A percentile compares a stretch with the other conserved stretches of the same genome.
phyloP scores from a whole-genome alignment of 2,113 vertebrate species.

The Spermophilus dauricus region DNA sequence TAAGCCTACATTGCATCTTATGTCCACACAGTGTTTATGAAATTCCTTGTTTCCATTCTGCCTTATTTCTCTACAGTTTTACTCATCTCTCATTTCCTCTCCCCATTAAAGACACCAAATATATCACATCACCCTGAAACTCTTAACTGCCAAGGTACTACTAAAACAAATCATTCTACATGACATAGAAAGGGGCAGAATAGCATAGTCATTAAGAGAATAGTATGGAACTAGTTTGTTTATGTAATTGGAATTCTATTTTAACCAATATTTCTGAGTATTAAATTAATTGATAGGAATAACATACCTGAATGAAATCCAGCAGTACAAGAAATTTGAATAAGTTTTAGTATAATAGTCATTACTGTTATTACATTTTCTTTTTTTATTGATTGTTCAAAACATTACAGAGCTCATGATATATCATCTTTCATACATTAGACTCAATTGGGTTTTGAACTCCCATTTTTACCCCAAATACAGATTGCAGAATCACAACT shows the following conservation, averaged over 20 bases:
- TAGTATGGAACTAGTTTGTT: neutral
- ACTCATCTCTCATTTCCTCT: neutral
- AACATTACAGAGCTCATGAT: too few relatives aligned
- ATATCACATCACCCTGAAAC: neutral
- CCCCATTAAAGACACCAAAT: neutral
- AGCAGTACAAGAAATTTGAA: neutral
- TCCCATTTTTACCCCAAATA: too few relatives aligned
- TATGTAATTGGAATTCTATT: neutral
- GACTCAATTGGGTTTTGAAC: too few relatives aligned
- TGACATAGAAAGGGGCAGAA: rapidly evolving
- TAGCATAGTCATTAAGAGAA: neutral
- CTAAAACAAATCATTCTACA: too few relatives aligned
- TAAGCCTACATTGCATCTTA: neutral
- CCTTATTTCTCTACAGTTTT: neutral
- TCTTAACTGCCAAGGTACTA: rapidly evolving
- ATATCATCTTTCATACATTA: too few relatives aligned
- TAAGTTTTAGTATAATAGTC: neutral
- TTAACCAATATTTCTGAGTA: neutral
- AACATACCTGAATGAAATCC: neutral
- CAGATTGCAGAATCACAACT: too few relatives aligned
- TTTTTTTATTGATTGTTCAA: too few relatives aligned
- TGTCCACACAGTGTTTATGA: neutral
- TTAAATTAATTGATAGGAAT: neutral
- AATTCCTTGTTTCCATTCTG: neutral
- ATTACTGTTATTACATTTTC: neutral